Conservation (phyloP, 2,888 invertebrate genomes). For the Heliconius ismenius region DNA sequence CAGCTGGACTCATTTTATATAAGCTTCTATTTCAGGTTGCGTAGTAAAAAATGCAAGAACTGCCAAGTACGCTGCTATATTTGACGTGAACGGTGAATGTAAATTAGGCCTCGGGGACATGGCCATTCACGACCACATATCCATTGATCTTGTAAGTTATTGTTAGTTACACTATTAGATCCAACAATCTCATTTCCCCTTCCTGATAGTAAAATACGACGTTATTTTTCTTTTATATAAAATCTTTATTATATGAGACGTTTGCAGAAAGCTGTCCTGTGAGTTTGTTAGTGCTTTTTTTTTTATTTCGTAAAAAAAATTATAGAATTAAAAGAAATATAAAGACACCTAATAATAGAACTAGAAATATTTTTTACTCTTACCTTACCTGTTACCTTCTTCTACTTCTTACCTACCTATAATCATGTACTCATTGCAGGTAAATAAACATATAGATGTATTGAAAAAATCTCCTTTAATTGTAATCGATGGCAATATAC, state of each 20-base stretch:
- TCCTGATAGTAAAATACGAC: background rate
- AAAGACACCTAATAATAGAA: too few species aligned
- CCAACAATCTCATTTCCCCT: background rate
- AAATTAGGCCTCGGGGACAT: constrained; percentile 92
- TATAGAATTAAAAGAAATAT: too few species aligned
- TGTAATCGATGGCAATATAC: constrained; percentile 92
- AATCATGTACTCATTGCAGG: constrained; percentile 64
- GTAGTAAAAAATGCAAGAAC: constrained; percentile 74
- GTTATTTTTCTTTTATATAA: background rate
- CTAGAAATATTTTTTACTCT: background rate
- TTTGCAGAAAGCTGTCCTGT: background rate
- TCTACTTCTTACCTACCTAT: background rate
- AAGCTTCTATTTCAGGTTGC: constrained; percentile 54
- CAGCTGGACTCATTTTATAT: background rate
- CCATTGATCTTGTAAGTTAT: constrained; percentile 82
- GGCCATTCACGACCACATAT: constrained; percentile 87
- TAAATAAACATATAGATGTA: constrained; percentile 81
- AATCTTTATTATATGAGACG: background rate
- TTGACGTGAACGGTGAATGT: constrained; percentile 89
- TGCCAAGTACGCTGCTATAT: constrained; percentile 88
- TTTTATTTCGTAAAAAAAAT: too few species aligned
- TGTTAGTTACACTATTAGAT: constrained; percentile 12
- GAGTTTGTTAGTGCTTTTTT: too few species aligned
- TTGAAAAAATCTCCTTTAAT: constrained; percentile 87
- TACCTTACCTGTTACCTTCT: background rate